These are phyloP conservation scores for Synanthedon andrenaeformis DNA, from an alignment of 2,888 invertebrate genomes.

Conservation along the genomic window DNA sequence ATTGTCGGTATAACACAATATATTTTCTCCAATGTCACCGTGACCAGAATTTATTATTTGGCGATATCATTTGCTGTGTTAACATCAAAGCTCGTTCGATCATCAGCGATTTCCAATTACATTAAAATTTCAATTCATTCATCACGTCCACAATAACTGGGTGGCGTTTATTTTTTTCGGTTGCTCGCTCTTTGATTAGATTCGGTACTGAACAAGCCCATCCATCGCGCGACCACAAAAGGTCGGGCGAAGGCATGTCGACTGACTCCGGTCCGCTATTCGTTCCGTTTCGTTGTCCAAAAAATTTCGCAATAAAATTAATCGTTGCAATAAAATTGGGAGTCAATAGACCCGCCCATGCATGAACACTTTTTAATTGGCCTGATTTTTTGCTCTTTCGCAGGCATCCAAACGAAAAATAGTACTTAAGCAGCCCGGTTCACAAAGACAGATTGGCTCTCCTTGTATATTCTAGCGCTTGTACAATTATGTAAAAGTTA, in stretches of 20 bases:
- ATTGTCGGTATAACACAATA: slow-evolving; percentile 7
- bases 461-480: no score
- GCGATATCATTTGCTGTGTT: slow-evolving; percentile 11
- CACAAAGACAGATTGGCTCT: not conserved
- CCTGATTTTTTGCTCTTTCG: slow-evolving; percentile 53
- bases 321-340: slow-evolving; percentile 66
- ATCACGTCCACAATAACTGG: slow-evolving; percentile 32
- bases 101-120: slow-evolving; percentile 42
- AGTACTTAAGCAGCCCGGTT: slow-evolving; percentile 36
- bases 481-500: no score
- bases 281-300: slow-evolving; percentile 55
- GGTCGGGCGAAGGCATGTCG: slow-evolving; percentile 40
- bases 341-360: slow-evolving; percentile 57
- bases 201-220: slow-evolving; percentile 42
- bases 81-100: slow-evolving; percentile 22
- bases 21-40: slow-evolving; percentile 12
- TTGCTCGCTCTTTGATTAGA: slow-evolving; percentile 52
- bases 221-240: slow-evolving; percentile 56
- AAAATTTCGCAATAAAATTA: slow-evolving; percentile 69
- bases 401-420: slow-evolving; percentile 49
- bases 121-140: slow-evolving; percentile 52
- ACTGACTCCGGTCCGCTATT: slow-evolving; percentile 50
- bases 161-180: slow-evolving; percentile 30
- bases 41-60: slow-evolving; percentile 12
- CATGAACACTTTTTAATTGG: slow-evolving; percentile 69